A percentile compares a stretch with the other conserved stretches of the same genome.
Conservation (phyloP, 1,140 invertebrate species). For the Drosophila repleta region DNA sequence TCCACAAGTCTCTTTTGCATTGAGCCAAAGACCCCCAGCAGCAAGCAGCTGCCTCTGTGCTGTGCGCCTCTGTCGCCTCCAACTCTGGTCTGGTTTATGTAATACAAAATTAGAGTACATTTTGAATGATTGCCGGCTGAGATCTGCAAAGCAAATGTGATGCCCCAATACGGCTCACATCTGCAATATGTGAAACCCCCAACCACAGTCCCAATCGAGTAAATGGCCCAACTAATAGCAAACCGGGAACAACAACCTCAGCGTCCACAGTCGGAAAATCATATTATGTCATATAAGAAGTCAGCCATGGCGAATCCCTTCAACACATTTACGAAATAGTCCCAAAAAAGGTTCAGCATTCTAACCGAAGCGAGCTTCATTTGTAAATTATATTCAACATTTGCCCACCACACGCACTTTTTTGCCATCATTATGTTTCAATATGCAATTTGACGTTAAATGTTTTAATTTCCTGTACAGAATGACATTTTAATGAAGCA, state of each 20-base stretch:
- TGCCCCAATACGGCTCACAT: conserved; percentile 25
- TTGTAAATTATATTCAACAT: conserved; percentile 31
- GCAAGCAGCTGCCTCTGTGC: conserved; percentile 28
- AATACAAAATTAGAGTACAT: conserved; percentile 80
- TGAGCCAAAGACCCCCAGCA: conserved; percentile 54
- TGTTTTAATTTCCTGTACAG: conserved; percentile 80
- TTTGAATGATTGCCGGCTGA: conserved; percentile 68
- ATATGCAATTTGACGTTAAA: conserved; percentile 63
- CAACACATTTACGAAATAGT: not conserved
- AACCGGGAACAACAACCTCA: conserved; percentile 6
- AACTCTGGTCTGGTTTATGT: conserved; percentile 60
- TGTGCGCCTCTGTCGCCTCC: conserved; percentile 19
- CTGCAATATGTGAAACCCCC: conserved; percentile 9
- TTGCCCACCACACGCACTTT: conserved; percentile 56
- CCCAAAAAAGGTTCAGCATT: not conserved
- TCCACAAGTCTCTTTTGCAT: conserved; percentile 3
- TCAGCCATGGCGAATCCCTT: not conserved
- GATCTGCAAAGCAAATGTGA: conserved; percentile 76
- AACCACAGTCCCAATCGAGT: not conserved
- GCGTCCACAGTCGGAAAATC: not conserved
- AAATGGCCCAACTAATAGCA: conserved; percentile 57
- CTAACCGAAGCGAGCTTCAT: not conserved
- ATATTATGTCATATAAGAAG: not conserved
- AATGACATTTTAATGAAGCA: conserved; percentile 83
- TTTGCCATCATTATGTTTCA: conserved; percentile 44